Percentiles rank a stretch among this genome's conserved stretches.
Evolutionary conservation across 53 echinoderm and acorn worm species (phyloP).

Genomic region (Crossaster papposus): DNA sequence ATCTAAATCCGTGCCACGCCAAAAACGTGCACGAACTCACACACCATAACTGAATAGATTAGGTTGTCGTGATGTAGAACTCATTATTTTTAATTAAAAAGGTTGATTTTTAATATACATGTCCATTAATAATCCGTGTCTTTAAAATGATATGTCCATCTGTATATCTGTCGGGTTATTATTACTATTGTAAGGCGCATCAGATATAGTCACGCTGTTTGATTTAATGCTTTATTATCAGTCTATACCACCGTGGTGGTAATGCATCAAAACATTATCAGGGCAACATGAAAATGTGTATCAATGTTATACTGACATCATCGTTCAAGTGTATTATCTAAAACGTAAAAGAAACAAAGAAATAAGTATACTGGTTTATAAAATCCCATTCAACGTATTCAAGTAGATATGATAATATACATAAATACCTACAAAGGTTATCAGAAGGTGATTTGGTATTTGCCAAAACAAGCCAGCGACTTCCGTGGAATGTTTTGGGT

Average conservation of each 20-base stretch:
- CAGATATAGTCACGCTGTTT: neutral
- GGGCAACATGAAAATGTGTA: neutral
- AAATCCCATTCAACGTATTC: too few species aligned
- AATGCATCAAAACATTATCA: neutral
- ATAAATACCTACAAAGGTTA: too few species aligned
- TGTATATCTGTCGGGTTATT: neutral
- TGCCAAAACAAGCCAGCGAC: too few species aligned
- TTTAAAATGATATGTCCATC: neutral
- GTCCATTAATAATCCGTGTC: neutral
- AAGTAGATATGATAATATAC: too few species aligned
- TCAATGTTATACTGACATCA: too few species aligned
- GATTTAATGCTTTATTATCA: neutral
- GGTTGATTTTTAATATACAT: neutral
- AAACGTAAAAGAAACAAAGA: too few species aligned
- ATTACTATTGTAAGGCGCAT: neutral
- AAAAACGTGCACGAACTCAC: neutral
- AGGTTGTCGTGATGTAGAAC: neutral
- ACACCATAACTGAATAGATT: neutral
- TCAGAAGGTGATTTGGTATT: too few species aligned
- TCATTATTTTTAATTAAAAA: neutral
- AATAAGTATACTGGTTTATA: too few species aligned
- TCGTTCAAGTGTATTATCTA: too few species aligned
- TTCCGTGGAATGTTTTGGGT: too few species aligned
- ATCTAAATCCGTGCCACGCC: neutral
- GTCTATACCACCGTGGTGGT: neutral